These are phyloP conservation scores for Varanus salvator DNA, from an alignment of 2,113 vertebrate species.

Conservation along the genomic window DNA sequence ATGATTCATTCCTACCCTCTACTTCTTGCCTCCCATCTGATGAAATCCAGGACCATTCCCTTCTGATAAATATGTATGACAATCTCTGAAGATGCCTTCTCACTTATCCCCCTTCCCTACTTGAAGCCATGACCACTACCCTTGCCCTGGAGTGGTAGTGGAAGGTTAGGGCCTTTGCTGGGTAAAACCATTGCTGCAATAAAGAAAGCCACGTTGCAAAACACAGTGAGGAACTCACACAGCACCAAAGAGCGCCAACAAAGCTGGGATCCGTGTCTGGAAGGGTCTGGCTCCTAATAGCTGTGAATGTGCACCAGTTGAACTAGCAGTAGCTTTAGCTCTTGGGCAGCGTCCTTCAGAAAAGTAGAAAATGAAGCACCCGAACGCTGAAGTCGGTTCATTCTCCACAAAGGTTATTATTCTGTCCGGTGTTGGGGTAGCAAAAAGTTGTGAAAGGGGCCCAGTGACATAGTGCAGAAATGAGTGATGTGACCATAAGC, in stretches of 20 bases:
- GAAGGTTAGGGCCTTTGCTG: background rate
- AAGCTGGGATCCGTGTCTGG: background rate
- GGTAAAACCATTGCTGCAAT: background rate
- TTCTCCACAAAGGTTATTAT: background rate
- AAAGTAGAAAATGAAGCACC: background rate
- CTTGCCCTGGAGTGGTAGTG: background rate
- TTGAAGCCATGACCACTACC: background rate
- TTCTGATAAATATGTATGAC: background rate
- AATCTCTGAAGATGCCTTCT: background rate
- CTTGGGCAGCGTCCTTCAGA: too few relatives aligned
- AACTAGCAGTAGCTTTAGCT: background rate
- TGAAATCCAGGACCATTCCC: background rate
- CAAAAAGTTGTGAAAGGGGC: background rate
- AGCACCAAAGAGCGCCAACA: background rate
- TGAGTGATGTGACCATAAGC: background rate
- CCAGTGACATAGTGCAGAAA: too few relatives aligned
- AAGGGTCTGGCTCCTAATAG: background rate
- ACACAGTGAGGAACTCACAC: background rate
- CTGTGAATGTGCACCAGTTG: background rate
- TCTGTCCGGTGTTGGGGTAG: too few relatives aligned
- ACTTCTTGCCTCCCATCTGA: background rate
- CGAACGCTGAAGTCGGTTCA: background rate
- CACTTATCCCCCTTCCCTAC: background rate
- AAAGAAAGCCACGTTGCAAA: background rate
- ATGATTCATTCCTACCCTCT: background rate